Conservation (phyloP, 2,797 vertebrate species). For the Sebastes nivosus region DNA sequence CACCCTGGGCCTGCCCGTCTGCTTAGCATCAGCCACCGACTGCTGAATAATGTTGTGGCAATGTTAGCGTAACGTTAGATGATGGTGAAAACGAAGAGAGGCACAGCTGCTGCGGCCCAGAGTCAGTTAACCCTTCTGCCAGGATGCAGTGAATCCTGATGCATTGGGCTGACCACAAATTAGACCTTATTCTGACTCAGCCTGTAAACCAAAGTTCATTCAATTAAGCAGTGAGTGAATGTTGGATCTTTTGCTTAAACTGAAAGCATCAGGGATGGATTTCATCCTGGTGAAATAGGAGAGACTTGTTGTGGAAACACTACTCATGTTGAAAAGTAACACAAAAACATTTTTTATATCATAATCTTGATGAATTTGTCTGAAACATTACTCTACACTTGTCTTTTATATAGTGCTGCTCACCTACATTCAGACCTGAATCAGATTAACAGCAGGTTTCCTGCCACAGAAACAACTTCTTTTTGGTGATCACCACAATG, state of each 20-base stretch:
- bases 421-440: background rate
- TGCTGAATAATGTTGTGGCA: conserved; percentile 25
- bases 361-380: background rate
- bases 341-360: background rate
- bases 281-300: background rate
- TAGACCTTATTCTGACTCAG: background rate
- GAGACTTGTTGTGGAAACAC: background rate
- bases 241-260: conserved; percentile 8
- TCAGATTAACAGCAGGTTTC: background rate
- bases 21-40: conserved; percentile 60
- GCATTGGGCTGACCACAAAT: background rate
- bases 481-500: background rate
- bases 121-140: background rate
- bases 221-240: background rate
- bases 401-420: background rate
- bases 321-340: background rate
- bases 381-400: background rate
- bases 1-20: conserved; percentile 48
- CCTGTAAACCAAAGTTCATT: conserved; percentile 19
- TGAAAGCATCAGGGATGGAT: background rate
- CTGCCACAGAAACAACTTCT: background rate
- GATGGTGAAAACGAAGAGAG: conserved; percentile 1
- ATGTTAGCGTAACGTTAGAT: conserved; percentile 37
- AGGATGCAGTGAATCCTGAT: background rate
- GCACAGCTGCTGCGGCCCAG: conserved; percentile 16